A percentile compares a stretch with the other conserved stretches of the same genome.
Evolutionary conservation across 2,888 invertebrate species (phyloP).

Genomic region (Aricia artaxerxes): DNA sequence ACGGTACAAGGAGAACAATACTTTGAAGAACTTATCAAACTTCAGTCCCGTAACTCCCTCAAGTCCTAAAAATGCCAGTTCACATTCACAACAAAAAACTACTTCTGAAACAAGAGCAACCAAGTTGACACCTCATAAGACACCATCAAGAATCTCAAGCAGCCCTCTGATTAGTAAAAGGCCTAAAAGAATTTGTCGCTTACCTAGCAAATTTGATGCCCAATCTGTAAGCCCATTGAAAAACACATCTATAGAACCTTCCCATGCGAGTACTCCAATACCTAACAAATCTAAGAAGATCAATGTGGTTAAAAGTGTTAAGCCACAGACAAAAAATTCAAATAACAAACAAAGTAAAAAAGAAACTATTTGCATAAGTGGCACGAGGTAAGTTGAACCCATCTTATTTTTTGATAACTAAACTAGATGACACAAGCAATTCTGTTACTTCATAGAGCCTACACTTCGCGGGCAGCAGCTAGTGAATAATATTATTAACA

Average conservation of each 20-base stretch:
- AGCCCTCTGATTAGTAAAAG: conserved; percentile 53
- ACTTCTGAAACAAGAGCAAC: conserved; percentile 18
- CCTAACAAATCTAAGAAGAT: conserved; percentile 43
- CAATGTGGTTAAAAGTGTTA: conserved; percentile 35
- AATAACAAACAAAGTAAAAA: conserved; percentile 43
- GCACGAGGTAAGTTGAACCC: conserved; percentile 35
- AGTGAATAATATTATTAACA: too few species aligned
- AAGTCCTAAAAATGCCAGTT: conserved; percentile 41
- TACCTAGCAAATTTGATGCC: conserved; percentile 65
- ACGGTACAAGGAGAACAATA: conserved; percentile 53
- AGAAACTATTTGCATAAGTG: conserved; percentile 32
- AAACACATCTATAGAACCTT: conserved; percentile 55
- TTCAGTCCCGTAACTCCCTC: not conserved
- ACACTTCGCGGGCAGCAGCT: too few species aligned
- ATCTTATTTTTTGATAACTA: not conserved
- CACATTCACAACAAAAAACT: conserved; percentile 26
- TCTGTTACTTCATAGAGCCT: too few species aligned
- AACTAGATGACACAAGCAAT: not conserved
- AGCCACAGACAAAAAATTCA: not conserved
- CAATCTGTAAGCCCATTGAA: conserved; percentile 64
- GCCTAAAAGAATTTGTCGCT: conserved; percentile 60
- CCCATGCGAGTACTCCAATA: conserved; percentile 65
- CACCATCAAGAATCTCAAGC: conserved; percentile 48
- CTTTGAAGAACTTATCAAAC: conserved; percentile 50
- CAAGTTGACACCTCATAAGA: conserved; percentile 44